Evolutionary conservation across 2,888 invertebrate genomes (phyloP).

Genomic region (Amiota minor): DNA sequence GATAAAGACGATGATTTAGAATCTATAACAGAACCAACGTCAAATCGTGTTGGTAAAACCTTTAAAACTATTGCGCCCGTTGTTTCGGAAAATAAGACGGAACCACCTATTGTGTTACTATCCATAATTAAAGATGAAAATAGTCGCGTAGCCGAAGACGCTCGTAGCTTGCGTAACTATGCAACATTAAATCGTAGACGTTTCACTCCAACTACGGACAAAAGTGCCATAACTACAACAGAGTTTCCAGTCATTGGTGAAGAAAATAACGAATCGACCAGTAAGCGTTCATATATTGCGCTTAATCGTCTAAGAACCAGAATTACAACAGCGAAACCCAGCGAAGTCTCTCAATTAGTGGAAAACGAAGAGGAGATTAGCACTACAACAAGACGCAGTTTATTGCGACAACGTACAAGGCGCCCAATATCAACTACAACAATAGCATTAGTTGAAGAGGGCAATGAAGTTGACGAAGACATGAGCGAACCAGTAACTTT

Average conservation of each 20-base stretch:
- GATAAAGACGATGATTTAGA: conserved; percentile 37
- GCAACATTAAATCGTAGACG: conserved; percentile 44
- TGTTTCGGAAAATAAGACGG: conserved; percentile 33
- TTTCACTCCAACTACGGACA: conserved; percentile 2
- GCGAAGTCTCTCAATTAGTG: neutral
- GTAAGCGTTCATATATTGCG: conserved; percentile 31
- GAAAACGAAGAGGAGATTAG: neutral
- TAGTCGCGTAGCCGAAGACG: conserved; percentile 36
- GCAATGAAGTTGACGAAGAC: conserved; percentile 24
- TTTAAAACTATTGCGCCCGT: conserved; percentile 44
- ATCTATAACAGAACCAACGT: neutral
- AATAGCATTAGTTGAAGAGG: neutral
- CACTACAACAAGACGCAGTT: neutral
- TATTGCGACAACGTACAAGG: neutral
- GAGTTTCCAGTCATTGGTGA: conserved; percentile 20
- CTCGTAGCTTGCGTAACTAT: conserved; percentile 43
- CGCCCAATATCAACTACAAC: neutral
- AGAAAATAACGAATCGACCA: conserved; percentile 20
- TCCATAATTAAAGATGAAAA: conserved; percentile 40
- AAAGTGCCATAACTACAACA: neutral
- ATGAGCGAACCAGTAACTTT: neutral
- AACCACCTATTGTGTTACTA: conserved; percentile 43
- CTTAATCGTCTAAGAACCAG: conserved; percentile 41
- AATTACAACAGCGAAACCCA: conserved; percentile 34
- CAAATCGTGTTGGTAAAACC: conserved; percentile 51